These are phyloP conservation scores for Idris sp. DNA, from an alignment of 1,140 invertebrate species.

Conservation along the genomic window DNA sequence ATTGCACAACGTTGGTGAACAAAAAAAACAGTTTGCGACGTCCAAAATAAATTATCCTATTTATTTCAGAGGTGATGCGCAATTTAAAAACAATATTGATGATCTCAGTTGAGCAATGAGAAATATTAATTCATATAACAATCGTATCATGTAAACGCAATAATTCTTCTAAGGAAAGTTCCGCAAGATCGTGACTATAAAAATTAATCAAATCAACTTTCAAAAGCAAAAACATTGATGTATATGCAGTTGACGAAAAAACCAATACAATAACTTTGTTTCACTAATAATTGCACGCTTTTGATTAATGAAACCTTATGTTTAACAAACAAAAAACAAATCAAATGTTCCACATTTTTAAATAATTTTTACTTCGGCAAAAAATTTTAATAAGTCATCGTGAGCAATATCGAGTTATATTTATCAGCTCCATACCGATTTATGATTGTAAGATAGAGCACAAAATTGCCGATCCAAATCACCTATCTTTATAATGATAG, in stretches of 20 bases:
- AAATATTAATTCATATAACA: slow-evolving; percentile 24
- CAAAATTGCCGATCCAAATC: slow-evolving; percentile 36
- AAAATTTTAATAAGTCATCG: too few species aligned
- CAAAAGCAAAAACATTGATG: slow-evolving; percentile 6
- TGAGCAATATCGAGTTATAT: too few species aligned
- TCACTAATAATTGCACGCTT: too few species aligned
- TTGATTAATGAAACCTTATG: too few species aligned
- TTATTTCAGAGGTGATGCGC: slow-evolving; percentile 17
- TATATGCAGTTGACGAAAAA: too few species aligned
- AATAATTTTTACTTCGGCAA: too few species aligned
- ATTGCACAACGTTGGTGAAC: neutral
- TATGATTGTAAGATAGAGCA: too few species aligned
- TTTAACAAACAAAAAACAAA: too few species aligned
- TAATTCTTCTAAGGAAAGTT: slow-evolving; percentile 17
- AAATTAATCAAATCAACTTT: slow-evolving; percentile 49
- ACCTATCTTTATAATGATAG: slow-evolving; percentile 45
- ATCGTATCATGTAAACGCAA: slow-evolving; percentile 15
- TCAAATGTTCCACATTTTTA: too few species aligned
- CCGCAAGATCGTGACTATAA: slow-evolving; percentile 30
- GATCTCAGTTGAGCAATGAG: slow-evolving; percentile 17
- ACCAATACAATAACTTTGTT: too few species aligned
- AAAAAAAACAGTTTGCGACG: too few species aligned
- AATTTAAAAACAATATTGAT: slow-evolving; percentile 44
- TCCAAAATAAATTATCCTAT: slow-evolving; percentile 31
- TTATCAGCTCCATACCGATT: too few species aligned